Base-by-base conservation (phyloP, 1,140 invertebrate genomes). In the Hylyphantes graminicola region DNA sequence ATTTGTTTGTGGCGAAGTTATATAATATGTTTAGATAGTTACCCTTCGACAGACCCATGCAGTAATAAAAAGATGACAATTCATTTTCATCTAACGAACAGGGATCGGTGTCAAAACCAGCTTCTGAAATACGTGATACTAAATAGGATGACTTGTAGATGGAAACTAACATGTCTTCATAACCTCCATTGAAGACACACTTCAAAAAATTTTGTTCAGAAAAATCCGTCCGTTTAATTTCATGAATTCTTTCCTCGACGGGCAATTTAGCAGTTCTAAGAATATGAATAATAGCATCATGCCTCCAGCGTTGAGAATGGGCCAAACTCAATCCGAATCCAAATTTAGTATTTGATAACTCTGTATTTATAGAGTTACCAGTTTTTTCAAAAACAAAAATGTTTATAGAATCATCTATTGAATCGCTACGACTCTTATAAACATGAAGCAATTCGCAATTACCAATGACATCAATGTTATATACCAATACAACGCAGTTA, bases 61-160 rank as follows among this genome's bases (percentile, higher is more conserved):
- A 76, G 13, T 76, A 17, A 13, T 76, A 76, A 61, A 76, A 76
- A 3, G 74, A 21, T 2, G 74, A 76, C 2, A 76, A n/a, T 15
- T 57, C 74, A 50, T 51, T 12, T 76, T 76, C 59, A 63, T 63
- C 35, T 61, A 50, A 10, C 2, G 74, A 63, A 11, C 4, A 19
- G 0, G 74, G 74, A 76, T 76, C 59, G 11, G 19, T 15, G 2
- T 76, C 57, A 63, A 50, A 61, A 17, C 74, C 74, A 15, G 57
- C 57, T 8, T 76, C 74, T 6, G 2, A 63, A 7, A 76, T 7
- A 13, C 63, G 61, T 12, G 5, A 17, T 9, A 76, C 50, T 10
- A 76, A 50, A 13, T 76, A 76, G 11, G 48, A 50, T 6, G 74
- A 76, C 19, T 61, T 59, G 48, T 63, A 76, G 19, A 76, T 21